Evolutionary conservation across 2,888 invertebrate species (phyloP).

Genomic region (Lomographa bimaculata): DNA sequence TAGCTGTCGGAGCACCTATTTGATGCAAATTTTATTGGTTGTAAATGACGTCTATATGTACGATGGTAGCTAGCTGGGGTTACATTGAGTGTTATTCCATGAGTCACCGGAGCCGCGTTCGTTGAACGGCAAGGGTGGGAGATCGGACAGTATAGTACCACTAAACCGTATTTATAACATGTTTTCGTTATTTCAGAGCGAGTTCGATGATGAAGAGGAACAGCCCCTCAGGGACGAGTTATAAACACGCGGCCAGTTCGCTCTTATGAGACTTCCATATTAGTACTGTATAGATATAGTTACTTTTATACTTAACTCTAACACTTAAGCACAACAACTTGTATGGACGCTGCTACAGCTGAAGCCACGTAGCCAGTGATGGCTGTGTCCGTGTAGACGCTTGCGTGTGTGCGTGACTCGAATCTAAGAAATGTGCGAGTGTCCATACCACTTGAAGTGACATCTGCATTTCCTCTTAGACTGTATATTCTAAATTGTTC

Average conservation of each 20-base stretch:
- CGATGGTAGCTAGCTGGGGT: no score
- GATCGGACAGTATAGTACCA: no score
- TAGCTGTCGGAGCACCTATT: no score
- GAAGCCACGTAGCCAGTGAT: no score
- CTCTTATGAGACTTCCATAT: constrained; percentile 73
- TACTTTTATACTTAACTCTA: constrained; percentile 58
- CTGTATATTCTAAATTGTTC: constrained; percentile 55
- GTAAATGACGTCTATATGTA: no score
- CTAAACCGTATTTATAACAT: background rate
- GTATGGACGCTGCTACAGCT: constrained; percentile 21
- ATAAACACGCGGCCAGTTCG: constrained; percentile 77
- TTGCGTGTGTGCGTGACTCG: constrained; percentile 1
- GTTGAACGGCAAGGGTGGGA: no score
- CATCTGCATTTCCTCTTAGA: constrained; percentile 65
- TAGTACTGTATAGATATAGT: constrained; percentile 76
- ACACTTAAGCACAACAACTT: constrained; percentile 43
- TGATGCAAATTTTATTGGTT: no score
- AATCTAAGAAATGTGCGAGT: background rate
- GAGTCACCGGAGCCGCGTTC: no score
- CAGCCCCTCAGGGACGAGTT: constrained; percentile 90
- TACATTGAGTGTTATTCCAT: no score
- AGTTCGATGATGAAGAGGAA: constrained; percentile 89
- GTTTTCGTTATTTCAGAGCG: constrained; percentile 55
- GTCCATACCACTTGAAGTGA: constrained; percentile 13
- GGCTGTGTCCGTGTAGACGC: constrained; percentile 4